phyloP scores from a whole-genome alignment of 2,888 invertebrate species.

The Ochlodes sylvanus region DNA sequence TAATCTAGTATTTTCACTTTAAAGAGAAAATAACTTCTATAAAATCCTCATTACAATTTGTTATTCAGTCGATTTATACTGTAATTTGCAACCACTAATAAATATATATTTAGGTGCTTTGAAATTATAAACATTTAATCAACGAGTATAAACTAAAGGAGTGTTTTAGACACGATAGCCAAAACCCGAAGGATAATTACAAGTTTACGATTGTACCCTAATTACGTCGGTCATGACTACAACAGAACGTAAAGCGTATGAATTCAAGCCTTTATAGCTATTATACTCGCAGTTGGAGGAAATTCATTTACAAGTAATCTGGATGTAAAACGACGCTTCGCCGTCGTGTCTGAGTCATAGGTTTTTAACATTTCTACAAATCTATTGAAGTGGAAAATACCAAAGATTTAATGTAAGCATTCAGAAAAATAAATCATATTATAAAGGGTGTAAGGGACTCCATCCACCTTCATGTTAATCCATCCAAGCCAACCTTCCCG shows the following conservation, averaged over 20 bases:
- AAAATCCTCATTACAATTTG: too few species aligned
- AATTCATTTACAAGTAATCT: conserved; percentile 6
- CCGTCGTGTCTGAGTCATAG: not conserved
- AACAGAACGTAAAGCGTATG: not conserved
- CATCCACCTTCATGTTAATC: too few species aligned
- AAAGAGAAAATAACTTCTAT: too few species aligned
- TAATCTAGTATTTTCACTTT: too few species aligned
- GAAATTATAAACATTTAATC: too few species aligned
- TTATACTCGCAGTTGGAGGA: conserved; percentile 2
- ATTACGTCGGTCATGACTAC: not conserved
- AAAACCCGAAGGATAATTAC: conserved; percentile 11
- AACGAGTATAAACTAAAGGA: not conserved
- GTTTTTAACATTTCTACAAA: not conserved
- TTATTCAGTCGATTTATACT: too few species aligned
- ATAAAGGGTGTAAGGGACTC: too few species aligned
- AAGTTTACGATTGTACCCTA: conserved; percentile 4
- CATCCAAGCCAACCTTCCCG: too few species aligned
- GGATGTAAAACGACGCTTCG: not conserved
- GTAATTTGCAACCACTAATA: too few species aligned
- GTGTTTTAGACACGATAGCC: not conserved
- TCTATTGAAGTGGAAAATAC: not conserved
- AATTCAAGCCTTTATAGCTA: conserved; percentile 1
- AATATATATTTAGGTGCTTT: too few species aligned
- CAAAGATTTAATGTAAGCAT: not conserved
- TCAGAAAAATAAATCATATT: not conserved